Base-by-base conservation (phyloP, 2,113 vertebrate species). In the Coptodon bakossiorum region DNA sequence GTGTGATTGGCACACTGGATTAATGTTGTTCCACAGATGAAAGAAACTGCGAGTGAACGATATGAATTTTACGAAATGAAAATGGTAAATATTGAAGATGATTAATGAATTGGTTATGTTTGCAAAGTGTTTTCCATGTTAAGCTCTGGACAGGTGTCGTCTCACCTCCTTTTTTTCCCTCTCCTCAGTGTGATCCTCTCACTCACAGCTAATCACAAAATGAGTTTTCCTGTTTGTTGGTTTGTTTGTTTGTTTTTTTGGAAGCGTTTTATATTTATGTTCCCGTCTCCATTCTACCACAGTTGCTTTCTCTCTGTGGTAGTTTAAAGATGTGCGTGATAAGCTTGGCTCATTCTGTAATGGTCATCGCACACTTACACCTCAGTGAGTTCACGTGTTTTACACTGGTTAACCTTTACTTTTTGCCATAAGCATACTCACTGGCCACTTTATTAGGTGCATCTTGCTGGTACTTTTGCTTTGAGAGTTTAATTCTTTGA, bases 1-100 rank as follows among this genome's bases (percentile, higher is more conserved):
- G 92, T 93, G 90, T 95, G 95, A 96, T 89, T 94, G 94, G 91
- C 95, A 93, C 85, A 13, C 48, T 84, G 90, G 91, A 94, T 95
- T 93, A 94, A 93, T 92, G 88, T 92, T 91, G 89, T 83, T 88
- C 83, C 87, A 66, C 85, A 89, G 87, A 94, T 92, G 91, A 93
- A 93, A 93, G 91, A 81, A 90, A 81, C 82, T 81, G 86, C 36
- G 5, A 54, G 24, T 82, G 73, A 88, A 88, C 56, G 48, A 90
- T 87, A 31, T 85, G 76, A 86, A 76, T 93, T 91, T 90, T 53
- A 53, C 90, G 43, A 82, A 95, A 89, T 76, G 79, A 91, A 91
- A 93, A 86, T 56, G 73, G 86, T 81, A 91, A 93, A 92, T 87
- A 93, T 89, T 94, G 90, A 90, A 94, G 43, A 9, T 92, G 89